phyloP scores from a whole-genome alignment of 2,113 vertebrate genomes.

The Hydrochoerus hydrochaeris region DNA sequence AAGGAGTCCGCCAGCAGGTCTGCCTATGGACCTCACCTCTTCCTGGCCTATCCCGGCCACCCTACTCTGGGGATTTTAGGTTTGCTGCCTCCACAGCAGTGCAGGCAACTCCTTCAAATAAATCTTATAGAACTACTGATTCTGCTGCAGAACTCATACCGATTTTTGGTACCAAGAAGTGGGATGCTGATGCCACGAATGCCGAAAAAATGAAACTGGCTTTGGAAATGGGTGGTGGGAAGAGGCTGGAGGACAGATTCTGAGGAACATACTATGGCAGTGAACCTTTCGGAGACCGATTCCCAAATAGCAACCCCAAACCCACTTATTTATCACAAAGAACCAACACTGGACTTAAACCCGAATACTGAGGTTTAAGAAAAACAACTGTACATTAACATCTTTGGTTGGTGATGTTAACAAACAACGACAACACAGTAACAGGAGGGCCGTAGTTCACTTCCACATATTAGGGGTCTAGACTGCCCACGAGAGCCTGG shows the following conservation, averaged over 20 bases:
- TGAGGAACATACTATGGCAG: background rate
- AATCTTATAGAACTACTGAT: background rate
- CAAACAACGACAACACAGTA: background rate
- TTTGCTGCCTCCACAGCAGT: background rate
- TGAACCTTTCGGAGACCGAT: background rate
- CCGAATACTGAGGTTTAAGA: background rate
- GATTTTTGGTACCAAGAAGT: background rate
- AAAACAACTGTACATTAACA: background rate
- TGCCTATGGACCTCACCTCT: background rate
- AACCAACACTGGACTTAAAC: background rate
- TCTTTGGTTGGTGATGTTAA: background rate
- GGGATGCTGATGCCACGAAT: background rate
- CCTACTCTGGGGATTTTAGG: background rate
- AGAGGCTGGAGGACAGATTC: background rate
- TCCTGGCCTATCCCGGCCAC: background rate
- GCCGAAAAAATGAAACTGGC: background rate
- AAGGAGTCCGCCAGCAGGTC: background rate
- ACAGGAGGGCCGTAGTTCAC: background rate
- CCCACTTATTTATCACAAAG: background rate
- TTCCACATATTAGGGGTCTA: too few species aligned
- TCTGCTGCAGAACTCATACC: background rate
- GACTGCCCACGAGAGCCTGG: too few species aligned
- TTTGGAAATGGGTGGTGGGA: background rate
- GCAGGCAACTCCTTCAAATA: background rate
- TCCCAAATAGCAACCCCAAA: background rate